Evolutionary conservation across 35 echinoderm and acorn worm species (phyloP), one percentile per base, ranked within the genome.

Genomic region (Ptychodera flava): DNA sequence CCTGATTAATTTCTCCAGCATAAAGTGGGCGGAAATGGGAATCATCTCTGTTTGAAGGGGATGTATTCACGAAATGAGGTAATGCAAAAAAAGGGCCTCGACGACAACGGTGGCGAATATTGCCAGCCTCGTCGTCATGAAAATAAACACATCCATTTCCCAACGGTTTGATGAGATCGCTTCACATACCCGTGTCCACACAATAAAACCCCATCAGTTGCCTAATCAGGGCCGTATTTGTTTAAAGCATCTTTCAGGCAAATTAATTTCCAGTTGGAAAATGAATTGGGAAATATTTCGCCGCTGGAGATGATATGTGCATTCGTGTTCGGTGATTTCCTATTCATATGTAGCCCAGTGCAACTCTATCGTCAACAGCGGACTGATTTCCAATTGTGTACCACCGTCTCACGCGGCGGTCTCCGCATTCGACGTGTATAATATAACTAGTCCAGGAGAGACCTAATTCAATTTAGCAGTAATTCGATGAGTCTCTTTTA

Each of bases 261-360:
- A 64, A 64, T 64, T 64, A 64, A 64, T 64, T 64, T 64, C 45
- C 45, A 64, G 45, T 64, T 22, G 45, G 45, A 64, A 64, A 64
- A 64, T 64, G 45, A 64, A 64, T 64, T 64, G 45, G 45, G 45
- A 64, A 64, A 64, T 64, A 64, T 64, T 64, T 64, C 45, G 45
- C 45, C 45, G 45, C 45, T 64, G 45, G 45, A 64, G 45, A 64
- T 64, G 45, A 64, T 64, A 6, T n/a, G n/a, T 64, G 45, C 45
- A 22, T 64, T 22, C 45, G 22, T 22, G 45, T 64, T 22, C 22
- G 45, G 22, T 64, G 45, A 64, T 22, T 64, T 64, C 45, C 45
- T 64, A 12, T 64, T 64, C 45, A 64, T 6, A 6, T 64, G 45
- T 22, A 6, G 22, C 22, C 6, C 6, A 12, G 6, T 64, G 45